Evolutionary conservation across 2,113 vertebrate species (phyloP), one percentile per base, ranked within the genome.

Genomic region (Scophthalmus maximus): DNA sequence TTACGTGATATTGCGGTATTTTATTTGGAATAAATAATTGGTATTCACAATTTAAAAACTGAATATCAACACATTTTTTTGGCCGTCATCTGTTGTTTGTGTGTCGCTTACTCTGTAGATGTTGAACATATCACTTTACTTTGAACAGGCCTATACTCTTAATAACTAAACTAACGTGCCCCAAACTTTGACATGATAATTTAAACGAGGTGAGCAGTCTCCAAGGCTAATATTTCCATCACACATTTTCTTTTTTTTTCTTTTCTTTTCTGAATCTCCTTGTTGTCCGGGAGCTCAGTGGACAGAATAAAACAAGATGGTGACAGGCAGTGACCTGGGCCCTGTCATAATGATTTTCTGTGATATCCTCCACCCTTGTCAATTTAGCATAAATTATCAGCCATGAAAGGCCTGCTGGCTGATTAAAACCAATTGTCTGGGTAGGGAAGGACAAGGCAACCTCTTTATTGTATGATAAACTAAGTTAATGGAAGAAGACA

Each of bases 401-500:
- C 79, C 82, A 81, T 81, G 89, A 91, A 91, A 93, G 89, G 86
- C 87, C 87, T 88, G 83, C 87, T 89, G 90, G 82, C 91, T 94
- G 93, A 94, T 94, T 94, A 93, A 93, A 93, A 93, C 87, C 92
- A 92, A 93, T 92, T 92, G 92, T 93, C 91, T 93, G 86, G 85
- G 80, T 89, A 89, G 82, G 75, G 88, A 93, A 94, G 93, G 93
- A 94, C 93, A 92, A 93, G 87, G 89, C 89, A 91, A 91, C 82
- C 91, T 92, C 91, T 93, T 89, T 87, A 93, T 91, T 91, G 89
- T 90, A 92, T 91, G 89, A 91, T 92, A 92, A 91, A 93, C 88
- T 91, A 88, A 92, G 83, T 89, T 92, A 90, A 93, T 91, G 91
- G 91, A 92, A 91, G 86, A 82, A 79, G 91, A 92, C 91, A 93